Evolutionary conservation across 2,113 vertebrate species (phyloP).

Genomic region (Gavia stellata): DNA sequence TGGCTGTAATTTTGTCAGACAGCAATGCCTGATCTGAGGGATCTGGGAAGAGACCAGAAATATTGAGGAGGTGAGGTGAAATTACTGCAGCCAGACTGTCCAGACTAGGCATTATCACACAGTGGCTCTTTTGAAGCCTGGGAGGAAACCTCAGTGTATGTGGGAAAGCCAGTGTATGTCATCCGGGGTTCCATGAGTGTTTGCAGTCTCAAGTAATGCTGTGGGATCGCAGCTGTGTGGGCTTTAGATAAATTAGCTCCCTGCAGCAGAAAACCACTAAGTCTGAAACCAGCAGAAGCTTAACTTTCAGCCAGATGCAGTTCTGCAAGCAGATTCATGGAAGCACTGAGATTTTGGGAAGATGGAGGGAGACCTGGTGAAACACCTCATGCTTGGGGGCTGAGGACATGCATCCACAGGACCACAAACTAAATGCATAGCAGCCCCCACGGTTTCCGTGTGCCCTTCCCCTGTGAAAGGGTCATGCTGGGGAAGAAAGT

Average conservation of each 20-base stretch:
- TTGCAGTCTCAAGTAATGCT: background rate
- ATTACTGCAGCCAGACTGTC: background rate
- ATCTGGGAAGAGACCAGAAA: background rate
- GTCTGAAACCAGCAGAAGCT: background rate
- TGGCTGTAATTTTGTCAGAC: background rate
- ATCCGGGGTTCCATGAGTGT: background rate
- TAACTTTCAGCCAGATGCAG: background rate
- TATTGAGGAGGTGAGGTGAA: background rate
- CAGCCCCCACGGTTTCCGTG: accelerated
- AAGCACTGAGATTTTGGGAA: background rate
- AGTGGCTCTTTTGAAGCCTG: background rate
- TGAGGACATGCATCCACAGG: background rate
- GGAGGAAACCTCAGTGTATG: background rate
- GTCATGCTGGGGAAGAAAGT: background rate
- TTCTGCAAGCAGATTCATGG: background rate
- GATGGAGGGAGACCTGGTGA: background rate
- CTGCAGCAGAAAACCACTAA: background rate
- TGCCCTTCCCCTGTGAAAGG: background rate
- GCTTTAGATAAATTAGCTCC: background rate
- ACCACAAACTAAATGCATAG: background rate
- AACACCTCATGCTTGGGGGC: background rate
- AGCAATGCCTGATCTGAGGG: background rate
- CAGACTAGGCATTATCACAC: background rate
- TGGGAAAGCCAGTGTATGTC: background rate
- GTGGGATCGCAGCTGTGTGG: background rate